phyloP scores from a whole-genome alignment of 1,140 invertebrate species.

The Delia radicum region DNA sequence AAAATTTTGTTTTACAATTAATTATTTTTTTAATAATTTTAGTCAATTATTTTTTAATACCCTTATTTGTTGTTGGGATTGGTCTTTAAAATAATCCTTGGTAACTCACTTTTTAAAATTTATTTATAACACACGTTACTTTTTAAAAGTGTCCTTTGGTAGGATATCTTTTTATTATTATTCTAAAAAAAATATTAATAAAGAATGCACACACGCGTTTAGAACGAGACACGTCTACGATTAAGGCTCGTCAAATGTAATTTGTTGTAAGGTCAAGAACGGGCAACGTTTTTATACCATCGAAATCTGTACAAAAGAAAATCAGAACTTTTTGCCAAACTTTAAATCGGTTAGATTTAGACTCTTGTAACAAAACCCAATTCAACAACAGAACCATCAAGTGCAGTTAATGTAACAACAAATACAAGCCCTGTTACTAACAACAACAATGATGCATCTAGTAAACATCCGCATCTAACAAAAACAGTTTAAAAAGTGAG shows the following conservation, averaged over 20 bases:
- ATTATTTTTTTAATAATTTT: neutral
- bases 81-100: neutral
- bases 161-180: too few species aligned
- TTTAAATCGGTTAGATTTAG: neutral
- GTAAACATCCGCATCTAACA: neutral
- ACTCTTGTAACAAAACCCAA: neutral
- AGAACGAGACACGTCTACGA: conserved; percentile 33
- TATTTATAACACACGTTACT: neutral
- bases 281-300: conserved; percentile 54
- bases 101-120: conserved; percentile 8
- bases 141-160: neutral
- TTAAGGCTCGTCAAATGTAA: conserved; percentile 51
- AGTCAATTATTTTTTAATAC: neutral
- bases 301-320: neutral
- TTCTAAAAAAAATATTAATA: neutral
- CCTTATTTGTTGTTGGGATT: too few species aligned
- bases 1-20: neutral
- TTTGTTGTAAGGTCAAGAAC: conserved; percentile 44
- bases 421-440: neutral
- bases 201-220: conserved; percentile 29
- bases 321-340: neutral
- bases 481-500: neutral
- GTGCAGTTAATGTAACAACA: neutral
- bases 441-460: neutral
- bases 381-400: neutral